phyloP scores from a whole-genome alignment of 2,888 invertebrate genomes.

The Chrysolina americana region DNA sequence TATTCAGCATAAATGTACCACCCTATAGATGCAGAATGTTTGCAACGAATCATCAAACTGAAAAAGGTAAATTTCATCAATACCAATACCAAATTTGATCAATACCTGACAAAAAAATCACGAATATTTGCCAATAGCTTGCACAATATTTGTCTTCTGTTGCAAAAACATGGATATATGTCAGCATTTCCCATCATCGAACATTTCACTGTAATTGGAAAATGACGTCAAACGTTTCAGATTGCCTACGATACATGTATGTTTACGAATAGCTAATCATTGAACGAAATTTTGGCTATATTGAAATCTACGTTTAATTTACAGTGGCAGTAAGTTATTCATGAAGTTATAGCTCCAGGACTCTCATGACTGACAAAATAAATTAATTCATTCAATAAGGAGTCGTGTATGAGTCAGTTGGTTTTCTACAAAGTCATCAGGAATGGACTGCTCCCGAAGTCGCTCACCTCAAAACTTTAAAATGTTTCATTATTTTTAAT shows the following conservation, averaged over 20 bases:
- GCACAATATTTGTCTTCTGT: not conserved
- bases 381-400: no score
- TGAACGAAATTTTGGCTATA: not conserved
- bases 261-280: not conserved
- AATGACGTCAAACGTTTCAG: slow-evolving; percentile 34
- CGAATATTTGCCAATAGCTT: not conserved
- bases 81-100: not conserved
- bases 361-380: no score
- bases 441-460: no score
- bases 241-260: slow-evolving; percentile 29
- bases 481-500: no score
- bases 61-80: not conserved
- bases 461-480: no score
- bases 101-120: not conserved
- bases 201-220: slow-evolving; percentile 22
- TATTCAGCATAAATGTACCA: no score
- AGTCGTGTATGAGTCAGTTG: no score
- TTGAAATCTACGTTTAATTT: not conserved
- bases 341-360: not conserved
- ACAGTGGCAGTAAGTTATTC: not conserved
- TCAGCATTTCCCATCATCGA: not conserved
- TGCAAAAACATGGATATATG: not conserved
- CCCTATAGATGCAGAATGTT: no score
- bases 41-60: not conserved
- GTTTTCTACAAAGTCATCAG: no score